Conservation (phyloP, 2,113 vertebrate species). For the Elachura formosa region DNA sequence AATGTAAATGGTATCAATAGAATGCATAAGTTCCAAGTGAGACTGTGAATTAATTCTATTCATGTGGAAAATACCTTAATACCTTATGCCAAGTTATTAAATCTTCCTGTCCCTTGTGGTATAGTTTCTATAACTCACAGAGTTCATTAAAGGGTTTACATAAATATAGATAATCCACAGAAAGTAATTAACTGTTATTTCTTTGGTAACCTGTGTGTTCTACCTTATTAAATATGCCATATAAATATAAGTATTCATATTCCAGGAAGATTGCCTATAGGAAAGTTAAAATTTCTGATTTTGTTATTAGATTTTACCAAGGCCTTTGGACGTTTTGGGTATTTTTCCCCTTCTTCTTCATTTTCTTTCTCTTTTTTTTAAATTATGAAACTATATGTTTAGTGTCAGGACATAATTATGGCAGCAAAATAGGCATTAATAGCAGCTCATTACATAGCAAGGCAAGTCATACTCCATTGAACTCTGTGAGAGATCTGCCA, state of each 20-base stretch:
- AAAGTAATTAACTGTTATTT: conserved; percentile 8
- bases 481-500: background rate
- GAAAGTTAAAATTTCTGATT: background rate
- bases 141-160: conserved; percentile 29
- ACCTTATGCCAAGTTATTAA: conserved; percentile 41
- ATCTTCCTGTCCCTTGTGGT: conserved; percentile 22
- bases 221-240: background rate
- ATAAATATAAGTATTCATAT: conserved; percentile 17
- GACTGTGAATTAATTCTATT: conserved; percentile 36
- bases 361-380: background rate
- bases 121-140: background rate
- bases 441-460: background rate
- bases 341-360: accelerated
- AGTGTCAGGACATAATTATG: background rate
- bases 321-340: background rate
- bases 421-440: background rate
- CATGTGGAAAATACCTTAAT: conserved; percentile 7
- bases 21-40: background rate
- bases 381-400: background rate
- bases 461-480: background rate
- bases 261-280: background rate
- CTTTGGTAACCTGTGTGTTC: background rate
- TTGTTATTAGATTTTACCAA: background rate
- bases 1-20: background rate
- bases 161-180: background rate